Base-by-base conservation (phyloP, 2,797 vertebrate genomes). In the Lutjanus campechanus region DNA sequence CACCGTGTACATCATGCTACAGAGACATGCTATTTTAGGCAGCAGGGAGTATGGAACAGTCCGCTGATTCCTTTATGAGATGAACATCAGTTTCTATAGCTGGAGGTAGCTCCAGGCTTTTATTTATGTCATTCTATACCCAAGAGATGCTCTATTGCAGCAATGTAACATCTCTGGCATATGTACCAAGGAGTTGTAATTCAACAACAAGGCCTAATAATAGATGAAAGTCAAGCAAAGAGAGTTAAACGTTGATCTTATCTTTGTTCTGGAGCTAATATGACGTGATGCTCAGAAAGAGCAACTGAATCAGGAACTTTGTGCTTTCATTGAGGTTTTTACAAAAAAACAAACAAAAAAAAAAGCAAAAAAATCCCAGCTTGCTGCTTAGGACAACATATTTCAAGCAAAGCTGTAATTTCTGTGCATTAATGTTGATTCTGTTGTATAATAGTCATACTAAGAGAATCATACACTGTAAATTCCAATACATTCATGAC, bases 1-100 rank as follows among this genome's bases (percentile, higher is more conserved):
- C 85, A 70, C 85, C 58, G 17, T 82, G 83, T 84, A 90, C 77
- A 80, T 85, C 16, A 20, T 66, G 83, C 83, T 86, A 59, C 79
- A 68, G 81, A 91, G 77, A 85, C 51, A 16, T 85, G 78, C 88
- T 95, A 92, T 95, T 93, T 94, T 73, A 81, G 89, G 86, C 88
- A 87, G 77, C 64, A 69, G 76, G 71, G 84, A 83, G 79, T 88
- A 79, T 60, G 69, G 72, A 87, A 87, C 79, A 84, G 84, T 88
- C 58, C 62, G 49, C 69, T 87, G 72, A 76, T 83, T 84, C 64
- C 84, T 88, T 69, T 81, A 81, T 79, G 79, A 87, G 72, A 73
- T 82, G 58, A 89, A 55, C 70, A 87, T 90, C 72, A 25, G 10
- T 47, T 80, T 76, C 46, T 76, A 61, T 84, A 78, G 85, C 83